Evolutionary conservation across 1,140 invertebrate species (phyloP), one percentile per base, ranked within the genome.

Genomic region (Coenobita brevimanus): DNA sequence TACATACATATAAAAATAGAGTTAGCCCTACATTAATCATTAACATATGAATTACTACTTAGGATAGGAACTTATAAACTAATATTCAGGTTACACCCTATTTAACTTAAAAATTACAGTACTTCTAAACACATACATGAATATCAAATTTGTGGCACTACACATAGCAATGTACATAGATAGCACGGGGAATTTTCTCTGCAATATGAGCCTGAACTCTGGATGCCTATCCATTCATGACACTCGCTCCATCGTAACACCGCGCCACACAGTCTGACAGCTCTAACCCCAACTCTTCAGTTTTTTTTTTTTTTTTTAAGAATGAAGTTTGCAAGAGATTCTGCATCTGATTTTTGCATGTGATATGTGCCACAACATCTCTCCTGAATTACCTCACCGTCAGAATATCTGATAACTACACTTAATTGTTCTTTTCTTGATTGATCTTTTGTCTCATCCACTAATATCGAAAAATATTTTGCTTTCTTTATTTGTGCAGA

Each of bases 241-340:
- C 60, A 46, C 80, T 82, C 41, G 80, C 62, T 41, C 80, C 80
- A 82, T 82, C 80, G 41, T 82, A 82, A 17, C 80, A 69, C 80
- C 38, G 79, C n/a, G 78, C 78, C 21, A 80, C 33, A 33, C 50
- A 57, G 46, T 57, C 78, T 60, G 50, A 27, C 38, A 80, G 46
- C 33, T 80, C 78, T 80, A 80, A 80, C 78, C 21, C 78, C 21
- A 80, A 60, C 54, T 80, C 78, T 60, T 62, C 30, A 60, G 8
- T 60, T 30, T 80, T 80, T 24, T 80, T 38, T 21, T n/a, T n/a
- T n/a, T n/a, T n/a, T n/a, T n/a, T n/a, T n/a, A n/a, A 27, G 24
- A 15, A 60, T 80, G 57, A 80, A 80, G 54, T 80, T 62, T 60
- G 46, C 46, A 30, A 60, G 57, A 80, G 50, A 80, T 60, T 80